These are phyloP conservation scores for Synanthedon andrenaeformis DNA, from an alignment of 2,888 invertebrate genomes.

Conservation along the genomic window DNA sequence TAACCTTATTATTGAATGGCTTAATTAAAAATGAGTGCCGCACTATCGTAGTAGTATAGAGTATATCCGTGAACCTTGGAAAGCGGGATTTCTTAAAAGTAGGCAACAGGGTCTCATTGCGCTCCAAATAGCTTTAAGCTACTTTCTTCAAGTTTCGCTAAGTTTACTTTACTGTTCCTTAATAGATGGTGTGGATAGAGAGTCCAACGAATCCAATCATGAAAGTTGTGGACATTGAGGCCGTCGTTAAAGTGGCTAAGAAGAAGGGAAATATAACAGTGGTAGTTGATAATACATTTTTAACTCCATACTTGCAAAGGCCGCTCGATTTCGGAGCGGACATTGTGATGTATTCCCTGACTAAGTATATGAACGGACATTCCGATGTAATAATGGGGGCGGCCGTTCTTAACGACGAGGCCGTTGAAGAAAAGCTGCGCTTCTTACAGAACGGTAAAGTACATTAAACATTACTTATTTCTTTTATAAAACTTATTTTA, in stretches of 20 bases:
- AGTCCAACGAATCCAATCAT: slow-evolving; percentile 96
- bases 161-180: slow-evolving; percentile 11
- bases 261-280: slow-evolving; percentile 72
- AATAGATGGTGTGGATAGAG: slow-evolving; percentile 91
- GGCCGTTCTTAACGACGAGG: slow-evolving; percentile 78
- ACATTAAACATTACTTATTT: no score
- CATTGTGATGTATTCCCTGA: slow-evolving; percentile 89
- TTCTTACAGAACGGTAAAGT: slow-evolving; percentile 88
- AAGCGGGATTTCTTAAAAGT: no score
- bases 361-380: slow-evolving; percentile 99
- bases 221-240: slow-evolving; percentile 89
- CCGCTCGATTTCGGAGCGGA: slow-evolving; percentile 94
- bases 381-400: slow-evolving; percentile 98
- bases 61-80: no score
- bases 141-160: no score
- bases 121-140: no score
- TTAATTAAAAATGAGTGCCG: no score
- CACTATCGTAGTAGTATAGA: no score
- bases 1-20: no score
- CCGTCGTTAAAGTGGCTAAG: slow-evolving; percentile 71
- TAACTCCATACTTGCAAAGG: slow-evolving; percentile 90
- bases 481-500: no score
- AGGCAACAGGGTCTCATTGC: no score
- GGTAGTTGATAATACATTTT: slow-evolving; percentile 94
- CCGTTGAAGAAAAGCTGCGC: slow-evolving; percentile 77